Base-by-base conservation (phyloP, 2,113 vertebrate species). In the Tricholaema leucomelas region DNA sequence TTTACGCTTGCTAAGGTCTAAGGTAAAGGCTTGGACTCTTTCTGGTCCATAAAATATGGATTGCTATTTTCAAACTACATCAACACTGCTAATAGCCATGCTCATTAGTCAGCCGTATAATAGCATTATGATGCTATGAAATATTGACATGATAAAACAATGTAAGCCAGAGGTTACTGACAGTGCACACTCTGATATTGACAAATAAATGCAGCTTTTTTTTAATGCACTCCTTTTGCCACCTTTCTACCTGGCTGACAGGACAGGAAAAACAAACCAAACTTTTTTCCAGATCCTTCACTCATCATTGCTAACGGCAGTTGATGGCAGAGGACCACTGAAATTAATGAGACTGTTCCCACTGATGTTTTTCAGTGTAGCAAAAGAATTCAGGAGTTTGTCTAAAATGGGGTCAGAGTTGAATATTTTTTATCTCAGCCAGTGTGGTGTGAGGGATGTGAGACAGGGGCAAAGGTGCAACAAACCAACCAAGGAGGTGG, bases 81-180 rank as follows among this genome's bases (percentile, higher is more conserved):
- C 96, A 97, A 92, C 89, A 97, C 93, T 94, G 92, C 97, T 98
- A 98, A 98, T 98, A 98, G 97, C 87, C 85, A 96, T 97, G 98
- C 97, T 97, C 98, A 97, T 98, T 97, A 98, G 98, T 98, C 95
- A 97, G 91, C 96, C 92, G 92, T 91, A 97, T 96, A 97, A 97
- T 95, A 96, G 95, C 96, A 97, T 97, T 96, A 97, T 96, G 96
- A 96, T 97, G 92, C 96, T 97, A 98, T 98, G 96, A 98, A 98
- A 98, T 99, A 99, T 98, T 98, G 98, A 99, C 97, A 97, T 92
- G 96, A 97, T 98, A 96, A 97, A 97, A 95, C 86, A 96, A 89
- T 88, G 85, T 92, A 96, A 96, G 96, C 91, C 94, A 96, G 95
- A 96, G 97, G 94, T 97, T 97, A 93, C 56, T 94, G 96, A 96